Conservation (phyloP, 1,140 invertebrate species). For the Helicorthomorpha holstii region DNA sequence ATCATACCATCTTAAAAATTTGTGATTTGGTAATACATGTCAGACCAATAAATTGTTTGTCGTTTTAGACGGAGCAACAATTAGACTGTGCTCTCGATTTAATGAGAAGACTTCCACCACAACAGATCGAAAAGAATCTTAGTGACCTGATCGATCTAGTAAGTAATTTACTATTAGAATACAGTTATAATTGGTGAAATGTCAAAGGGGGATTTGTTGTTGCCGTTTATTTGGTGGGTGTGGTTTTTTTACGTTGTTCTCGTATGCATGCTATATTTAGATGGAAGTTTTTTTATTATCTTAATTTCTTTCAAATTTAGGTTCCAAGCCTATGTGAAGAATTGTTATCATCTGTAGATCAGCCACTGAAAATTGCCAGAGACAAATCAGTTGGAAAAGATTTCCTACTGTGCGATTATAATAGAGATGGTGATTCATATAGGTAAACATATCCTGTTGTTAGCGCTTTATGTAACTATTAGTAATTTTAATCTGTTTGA, state of each 20-base stretch:
- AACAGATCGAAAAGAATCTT: constrained; percentile 97
- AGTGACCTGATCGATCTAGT: constrained; percentile 88
- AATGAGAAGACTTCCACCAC: constrained; percentile 94
- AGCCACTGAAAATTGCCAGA: constrained; percentile 92
- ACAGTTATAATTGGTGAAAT: neutral
- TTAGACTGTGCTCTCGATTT: constrained; percentile 97
- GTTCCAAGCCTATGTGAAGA: constrained; percentile 92
- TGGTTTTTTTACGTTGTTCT: neutral
- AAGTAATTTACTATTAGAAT: constrained; percentile 16
- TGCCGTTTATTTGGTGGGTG: neutral
- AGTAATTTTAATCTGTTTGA: neutral
- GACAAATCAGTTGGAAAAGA: constrained; percentile 90
- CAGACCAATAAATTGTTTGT: too few relatives aligned
- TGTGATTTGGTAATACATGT: too few relatives aligned
- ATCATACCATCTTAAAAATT: too few relatives aligned
- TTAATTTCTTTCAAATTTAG: constrained; percentile 15
- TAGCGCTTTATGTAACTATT: neutral
- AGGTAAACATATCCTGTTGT: constrained; percentile 36
- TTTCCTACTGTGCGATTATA: constrained; percentile 97
- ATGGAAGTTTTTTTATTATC: too few relatives aligned
- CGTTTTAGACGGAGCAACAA: constrained; percentile 79
- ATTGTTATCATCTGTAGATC: constrained; percentile 91
- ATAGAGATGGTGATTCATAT: constrained; percentile 97
- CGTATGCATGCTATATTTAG: too few relatives aligned
- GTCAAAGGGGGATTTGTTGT: too few relatives aligned